Evolutionary conservation across 1,140 invertebrate genomes (phyloP).

Genomic region (Apis dorsata): DNA sequence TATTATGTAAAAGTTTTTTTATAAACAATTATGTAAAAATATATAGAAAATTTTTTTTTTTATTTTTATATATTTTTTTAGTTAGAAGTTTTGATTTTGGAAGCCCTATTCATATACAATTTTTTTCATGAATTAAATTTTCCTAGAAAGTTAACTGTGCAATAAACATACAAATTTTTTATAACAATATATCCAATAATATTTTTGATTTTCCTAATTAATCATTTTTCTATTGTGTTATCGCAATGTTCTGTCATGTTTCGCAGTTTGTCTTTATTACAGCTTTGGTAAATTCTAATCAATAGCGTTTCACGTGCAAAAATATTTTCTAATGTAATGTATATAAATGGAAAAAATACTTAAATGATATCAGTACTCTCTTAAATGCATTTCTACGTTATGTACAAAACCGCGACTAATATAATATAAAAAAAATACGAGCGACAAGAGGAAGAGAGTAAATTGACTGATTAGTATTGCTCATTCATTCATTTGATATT

Average conservation of each 20-base stretch:
- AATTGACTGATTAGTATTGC: neutral
- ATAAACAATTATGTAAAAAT: constrained; percentile 55
- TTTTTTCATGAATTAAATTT: neutral
- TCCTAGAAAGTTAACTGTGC: constrained; percentile 43
- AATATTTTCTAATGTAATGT: constrained; percentile 15
- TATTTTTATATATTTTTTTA: constrained; percentile 22
- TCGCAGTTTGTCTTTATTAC: constrained; percentile 8
- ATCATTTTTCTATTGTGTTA: neutral
- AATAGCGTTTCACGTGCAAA: constrained; percentile 17
- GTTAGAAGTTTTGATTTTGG: constrained; percentile 44
- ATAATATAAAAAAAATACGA: constrained; percentile 3
- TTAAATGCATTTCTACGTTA: constrained; percentile 46
- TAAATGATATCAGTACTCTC: constrained; percentile 14
- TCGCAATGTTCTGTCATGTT: constrained; percentile 12
- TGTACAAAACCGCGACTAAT: constrained; percentile 29
- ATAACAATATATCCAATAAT: neutral
- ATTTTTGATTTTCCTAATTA: constrained; percentile 22
- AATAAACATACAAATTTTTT: constrained; percentile 26
- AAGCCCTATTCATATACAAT: constrained; percentile 50
- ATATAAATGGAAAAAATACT: constrained; percentile 44
- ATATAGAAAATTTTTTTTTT: constrained; percentile 54
- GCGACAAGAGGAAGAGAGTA: constrained; percentile 4
- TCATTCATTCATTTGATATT: neutral
- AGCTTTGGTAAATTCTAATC: constrained; percentile 38
- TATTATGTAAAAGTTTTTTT: constrained; percentile 23